These are phyloP conservation scores for Galago senegalensis DNA, from an alignment of 2,797 vertebrate genomes.

Conservation along the genomic window DNA sequence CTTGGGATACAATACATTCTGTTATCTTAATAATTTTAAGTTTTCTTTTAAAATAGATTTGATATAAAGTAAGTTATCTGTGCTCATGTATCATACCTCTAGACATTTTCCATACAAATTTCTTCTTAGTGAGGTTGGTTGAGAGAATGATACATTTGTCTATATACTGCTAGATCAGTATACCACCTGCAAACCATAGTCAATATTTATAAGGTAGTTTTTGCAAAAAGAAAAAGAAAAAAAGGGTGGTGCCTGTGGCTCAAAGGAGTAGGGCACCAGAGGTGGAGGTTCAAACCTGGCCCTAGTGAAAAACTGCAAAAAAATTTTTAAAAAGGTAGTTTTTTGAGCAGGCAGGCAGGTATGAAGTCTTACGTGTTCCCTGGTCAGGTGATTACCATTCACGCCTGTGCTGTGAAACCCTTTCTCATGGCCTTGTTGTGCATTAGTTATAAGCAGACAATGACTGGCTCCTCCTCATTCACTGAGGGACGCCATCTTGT, in stretches of 20 bases:
- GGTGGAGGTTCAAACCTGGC: too few species aligned
- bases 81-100: neutral
- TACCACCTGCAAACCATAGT: neutral
- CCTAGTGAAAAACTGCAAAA: too few species aligned
- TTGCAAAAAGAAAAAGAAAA: neutral
- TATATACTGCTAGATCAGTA: neutral
- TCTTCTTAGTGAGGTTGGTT: neutral
- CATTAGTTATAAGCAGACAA: neutral
- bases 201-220: neutral
- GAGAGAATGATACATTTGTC: conserved; percentile 17
- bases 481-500: neutral
- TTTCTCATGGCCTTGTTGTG: neutral
- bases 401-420: neutral
- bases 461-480: neutral
- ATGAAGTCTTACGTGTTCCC: neutral
- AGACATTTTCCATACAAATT: conserved; percentile 19
- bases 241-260: too few species aligned
- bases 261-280: too few species aligned
- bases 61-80: conserved; percentile 3
- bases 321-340: too few species aligned
- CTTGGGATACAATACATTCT: neutral
- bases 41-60: conserved; percentile 50
- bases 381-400: neutral
- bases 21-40: conserved; percentile 39
- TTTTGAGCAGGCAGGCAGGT: conserved; percentile 19